phyloP scores from a whole-genome alignment of 2,113 vertebrate genomes.

The Podocnemis expansa region DNA sequence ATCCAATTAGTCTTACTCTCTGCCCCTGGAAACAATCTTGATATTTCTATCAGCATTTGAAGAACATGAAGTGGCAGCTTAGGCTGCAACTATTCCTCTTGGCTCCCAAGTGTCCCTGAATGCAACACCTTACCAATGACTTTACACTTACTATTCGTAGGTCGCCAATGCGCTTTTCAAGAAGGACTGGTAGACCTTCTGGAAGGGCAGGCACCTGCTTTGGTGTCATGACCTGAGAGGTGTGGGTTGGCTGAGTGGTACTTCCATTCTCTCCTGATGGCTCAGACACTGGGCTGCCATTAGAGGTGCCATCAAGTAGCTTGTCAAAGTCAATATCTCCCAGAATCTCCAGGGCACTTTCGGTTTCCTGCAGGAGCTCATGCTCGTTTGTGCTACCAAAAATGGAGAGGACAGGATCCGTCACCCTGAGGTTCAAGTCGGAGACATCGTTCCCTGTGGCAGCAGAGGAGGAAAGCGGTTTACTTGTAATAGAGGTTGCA shows the following conservation, averaged over 20 bases:
- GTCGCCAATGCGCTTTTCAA: slow-evolving; percentile 94
- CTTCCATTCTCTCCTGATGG: slow-evolving; percentile 88
- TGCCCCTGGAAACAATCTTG: neutral
- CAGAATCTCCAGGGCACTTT: slow-evolving; percentile 90
- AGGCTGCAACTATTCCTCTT: neutral
- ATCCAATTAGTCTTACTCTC: neutral
- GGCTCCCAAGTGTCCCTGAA: neutral
- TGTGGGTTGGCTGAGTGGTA: slow-evolving; percentile 69
- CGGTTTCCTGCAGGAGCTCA: slow-evolving; percentile 89
- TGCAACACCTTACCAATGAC: neutral
- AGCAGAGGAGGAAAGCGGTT: slow-evolving; percentile 71
- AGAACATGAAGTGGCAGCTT: neutral
- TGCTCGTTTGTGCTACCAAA: slow-evolving; percentile 91
- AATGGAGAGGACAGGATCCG: slow-evolving; percentile 92
- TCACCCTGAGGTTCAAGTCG: slow-evolving; percentile 78
- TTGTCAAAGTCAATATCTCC: slow-evolving; percentile 92
- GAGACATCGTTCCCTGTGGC: slow-evolving; percentile 75
- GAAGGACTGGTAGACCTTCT: slow-evolving; percentile 85
- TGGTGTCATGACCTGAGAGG: slow-evolving; percentile 77
- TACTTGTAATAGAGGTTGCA: slow-evolving; percentile 72
- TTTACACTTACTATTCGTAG: slow-evolving; percentile 87
- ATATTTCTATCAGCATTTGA: neutral
- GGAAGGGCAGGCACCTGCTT: slow-evolving; percentile 87
- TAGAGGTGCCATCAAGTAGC: slow-evolving; percentile 90
- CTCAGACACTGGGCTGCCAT: slow-evolving; percentile 86